Percentiles rank a stretch among this genome's conserved stretches.
Conservation (phyloP, 2,797 vertebrate genomes). For the Sternotherus odoratus region DNA sequence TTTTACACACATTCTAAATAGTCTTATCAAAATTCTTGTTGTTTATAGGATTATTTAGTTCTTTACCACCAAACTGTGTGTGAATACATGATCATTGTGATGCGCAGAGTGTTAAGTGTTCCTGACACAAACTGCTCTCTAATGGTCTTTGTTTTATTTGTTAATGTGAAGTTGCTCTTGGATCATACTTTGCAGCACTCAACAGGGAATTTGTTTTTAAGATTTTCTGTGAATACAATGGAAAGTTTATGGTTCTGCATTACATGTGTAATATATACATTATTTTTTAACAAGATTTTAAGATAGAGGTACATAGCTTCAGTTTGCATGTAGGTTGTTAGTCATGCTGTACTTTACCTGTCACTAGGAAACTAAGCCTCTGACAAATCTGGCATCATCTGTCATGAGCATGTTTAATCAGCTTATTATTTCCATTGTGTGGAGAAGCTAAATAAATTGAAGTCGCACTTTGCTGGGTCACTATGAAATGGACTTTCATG, state of each 20-base stretch:
- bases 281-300: constrained; percentile 33
- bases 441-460: constrained; percentile 66
- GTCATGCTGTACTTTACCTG: constrained; percentile 80
- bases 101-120: neutral
- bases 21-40: neutral
- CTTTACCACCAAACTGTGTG: neutral
- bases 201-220: neutral
- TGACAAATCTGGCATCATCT: constrained; percentile 86
- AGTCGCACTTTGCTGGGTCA: constrained; percentile 29
- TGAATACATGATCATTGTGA: neutral
- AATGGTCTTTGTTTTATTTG: neutral
- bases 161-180: neutral
- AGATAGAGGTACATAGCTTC: constrained; percentile 32
- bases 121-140: neutral
- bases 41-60: neutral
- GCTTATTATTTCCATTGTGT: constrained; percentile 84
- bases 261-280: neutral
- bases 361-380: constrained; percentile 90
- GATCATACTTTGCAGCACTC: neutral
- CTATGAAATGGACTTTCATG: neutral
- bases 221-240: neutral
- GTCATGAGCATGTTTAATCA: constrained; percentile 87
- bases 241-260: neutral
- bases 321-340: constrained; percentile 25
- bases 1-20: neutral